These are phyloP conservation scores for Caenorhabditis sp. DNA, from an alignment of 2,888 invertebrate species.

Conservation along the genomic window DNA sequence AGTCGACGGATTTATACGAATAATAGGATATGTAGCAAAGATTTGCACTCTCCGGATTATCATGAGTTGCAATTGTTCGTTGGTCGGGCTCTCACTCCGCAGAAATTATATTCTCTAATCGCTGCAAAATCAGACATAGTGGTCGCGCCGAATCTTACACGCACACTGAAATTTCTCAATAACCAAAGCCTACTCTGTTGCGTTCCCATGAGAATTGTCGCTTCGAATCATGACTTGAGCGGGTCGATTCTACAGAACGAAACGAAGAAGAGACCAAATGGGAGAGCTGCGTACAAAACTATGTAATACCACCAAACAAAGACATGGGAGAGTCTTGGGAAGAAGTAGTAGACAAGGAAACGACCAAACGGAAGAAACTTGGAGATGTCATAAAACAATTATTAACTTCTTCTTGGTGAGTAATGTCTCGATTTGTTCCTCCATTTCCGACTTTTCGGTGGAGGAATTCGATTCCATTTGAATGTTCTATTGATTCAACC, in stretches of 20 bases:
- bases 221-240: slow-evolving; percentile 46
- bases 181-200: slow-evolving; percentile 22
- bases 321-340: slow-evolving; percentile 26
- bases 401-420: slow-evolving; percentile 23
- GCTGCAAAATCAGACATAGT: slow-evolving; percentile 7
- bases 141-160: not conserved
- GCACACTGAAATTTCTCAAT: not conserved
- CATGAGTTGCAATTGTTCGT: not conserved
- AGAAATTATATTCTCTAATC: slow-evolving; percentile 11
- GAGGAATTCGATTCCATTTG: too few relatives aligned
- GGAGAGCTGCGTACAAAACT: slow-evolving; percentile 45
- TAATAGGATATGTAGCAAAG: not conserved
- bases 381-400: slow-evolving; percentile 52
- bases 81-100: not conserved
- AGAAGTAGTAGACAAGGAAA: not conserved
- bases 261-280: not conserved
- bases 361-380: not conserved
- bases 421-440: slow-evolving; percentile 1
- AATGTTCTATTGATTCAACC: too few relatives aligned
- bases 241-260: slow-evolving; percentile 2
- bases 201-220: slow-evolving; percentile 36
- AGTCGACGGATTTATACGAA: slow-evolving; percentile 2
- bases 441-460: too few relatives aligned
- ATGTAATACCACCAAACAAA: slow-evolving; percentile 54
- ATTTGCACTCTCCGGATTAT: slow-evolving; percentile 13